Evolutionary conservation across 2,797 vertebrate species (phyloP), one percentile per base, ranked within the genome.

Genomic region (Emydoidea blandingii): DNA sequence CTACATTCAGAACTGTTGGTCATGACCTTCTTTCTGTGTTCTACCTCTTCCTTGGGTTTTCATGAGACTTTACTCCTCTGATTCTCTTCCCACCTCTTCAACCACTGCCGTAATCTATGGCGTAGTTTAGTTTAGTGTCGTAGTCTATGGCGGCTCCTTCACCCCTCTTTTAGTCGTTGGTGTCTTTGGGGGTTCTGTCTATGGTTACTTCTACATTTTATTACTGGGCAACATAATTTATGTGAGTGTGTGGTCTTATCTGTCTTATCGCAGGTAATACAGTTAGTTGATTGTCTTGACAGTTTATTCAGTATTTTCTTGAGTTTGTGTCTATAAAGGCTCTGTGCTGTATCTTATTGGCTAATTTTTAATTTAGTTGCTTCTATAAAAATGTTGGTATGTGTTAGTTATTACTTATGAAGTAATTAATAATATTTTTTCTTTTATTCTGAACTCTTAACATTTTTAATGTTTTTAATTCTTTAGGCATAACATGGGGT

Each of bases 401-500:
- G 0, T 90, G 47, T 47, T 83, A 7, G 8, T 68, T 79, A 47
- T 50, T 78, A 18, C 85, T 34, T 50, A 7, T 7, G 72, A 78
- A 78, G 25, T 78, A 14, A 6, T 82, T 89, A 62, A 2, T 92
- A 1, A 1, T 74, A 86, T 37, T 95, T 49, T 18, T 4, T 3
- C 7, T 54, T 94, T 59, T 5, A 2, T 12, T 96, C 41, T 59
- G 8, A 91, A 88, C 80, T 5, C 44, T 80, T 79, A 78, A 86
- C 84, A 8, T 80, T 34, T 41, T 83, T 86, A 59, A 87, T 94
- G 47, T 97, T 88, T 90, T 98, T 96, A 82, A 53, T 83, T 25
- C 94, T 95, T n/a, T 91, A 99, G 99, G 99, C 98, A 99, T 96
- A 98, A 98, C 97, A 98, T 99, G 88, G 99, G 99, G 3, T 99